phyloP scores from a whole-genome alignment of 1,140 invertebrate genomes.

The Aphidius gifuensis region DNA sequence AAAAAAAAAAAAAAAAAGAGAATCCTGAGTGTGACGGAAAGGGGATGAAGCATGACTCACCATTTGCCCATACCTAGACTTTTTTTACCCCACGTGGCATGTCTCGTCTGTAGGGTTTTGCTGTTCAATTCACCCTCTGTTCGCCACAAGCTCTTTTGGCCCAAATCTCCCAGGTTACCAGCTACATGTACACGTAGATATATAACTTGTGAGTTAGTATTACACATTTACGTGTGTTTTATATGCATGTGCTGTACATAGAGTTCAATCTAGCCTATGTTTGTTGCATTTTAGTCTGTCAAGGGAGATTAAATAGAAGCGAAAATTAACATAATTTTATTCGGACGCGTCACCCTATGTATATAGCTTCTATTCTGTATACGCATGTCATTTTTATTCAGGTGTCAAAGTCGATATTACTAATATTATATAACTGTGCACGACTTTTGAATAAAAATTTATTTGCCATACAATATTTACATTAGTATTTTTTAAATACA shows the following conservation, averaged over 20 bases:
- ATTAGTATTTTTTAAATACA: too few relatives aligned
- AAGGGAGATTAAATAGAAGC: slow-evolving; percentile 21
- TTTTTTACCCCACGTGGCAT: slow-evolving; percentile 20
- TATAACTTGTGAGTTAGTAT: too few relatives aligned
- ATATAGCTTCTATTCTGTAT: too few relatives aligned
- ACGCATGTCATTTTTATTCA: slow-evolving; percentile 14
- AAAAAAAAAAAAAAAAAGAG: too few relatives aligned
- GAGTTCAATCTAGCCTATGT: too few relatives aligned
- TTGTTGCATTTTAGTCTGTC: too few relatives aligned
- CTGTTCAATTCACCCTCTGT: not conserved
- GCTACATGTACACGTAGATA: not conserved
- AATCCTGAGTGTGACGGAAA: not conserved
- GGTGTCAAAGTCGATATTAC: slow-evolving; percentile 30
- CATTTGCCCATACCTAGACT: slow-evolving; percentile 31
- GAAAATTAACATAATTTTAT: slow-evolving; percentile 45
- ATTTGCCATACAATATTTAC: too few relatives aligned
- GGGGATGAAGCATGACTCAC: slow-evolving; percentile 48
- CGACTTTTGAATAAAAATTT: slow-evolving; percentile 25
- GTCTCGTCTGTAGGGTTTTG: slow-evolving; percentile 25
- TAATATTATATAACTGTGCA: slow-evolving; percentile 19
- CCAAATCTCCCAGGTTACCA: slow-evolving; percentile 9
- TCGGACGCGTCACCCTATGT: slow-evolving; percentile 12
- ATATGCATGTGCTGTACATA: too few relatives aligned
- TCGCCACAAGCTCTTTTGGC: not conserved
- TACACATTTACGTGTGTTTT: too few relatives aligned